Conservation (phyloP, 2,888 invertebrate genomes). For the Agrilus cyanescens region DNA sequence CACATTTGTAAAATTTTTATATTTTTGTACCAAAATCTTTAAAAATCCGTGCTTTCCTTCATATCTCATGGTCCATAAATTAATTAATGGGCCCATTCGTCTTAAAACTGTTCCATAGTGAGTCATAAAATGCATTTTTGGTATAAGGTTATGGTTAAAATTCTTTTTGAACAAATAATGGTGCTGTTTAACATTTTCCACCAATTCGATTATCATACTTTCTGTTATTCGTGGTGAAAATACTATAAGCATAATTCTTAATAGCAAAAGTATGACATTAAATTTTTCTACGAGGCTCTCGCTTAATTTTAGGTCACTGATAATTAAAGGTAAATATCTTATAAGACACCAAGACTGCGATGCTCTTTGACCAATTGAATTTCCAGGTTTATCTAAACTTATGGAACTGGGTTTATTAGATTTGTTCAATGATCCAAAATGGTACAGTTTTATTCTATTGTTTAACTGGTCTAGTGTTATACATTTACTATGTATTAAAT, state of each 20-base stretch:
- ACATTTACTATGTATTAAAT: constrained; percentile 3
- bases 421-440: constrained; percentile 7
- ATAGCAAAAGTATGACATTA: constrained; percentile 3
- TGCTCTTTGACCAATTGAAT: constrained; percentile 1
- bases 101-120: constrained; percentile 6
- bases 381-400: constrained; percentile 1
- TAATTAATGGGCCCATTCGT: constrained; percentile 7
- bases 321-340: constrained; percentile 9
- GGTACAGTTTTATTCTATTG: constrained; percentile 6
- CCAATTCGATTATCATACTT: constrained; percentile 5
- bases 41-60: constrained; percentile 11
- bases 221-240: constrained; percentile 3
- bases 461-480: constrained; percentile 4
- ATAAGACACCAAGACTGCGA: constrained; percentile 4
- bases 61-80: constrained; percentile 10
- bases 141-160: constrained; percentile 4
- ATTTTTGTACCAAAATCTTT: not conserved
- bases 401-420: constrained; percentile 7
- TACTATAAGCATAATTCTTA: constrained; percentile 6
- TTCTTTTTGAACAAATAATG: not conserved
- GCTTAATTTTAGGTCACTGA: constrained; percentile 1
- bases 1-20: too few relatives aligned
- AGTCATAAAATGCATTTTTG: constrained; percentile 6
- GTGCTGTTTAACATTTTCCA: not conserved
- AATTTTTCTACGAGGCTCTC: constrained; percentile 1